These are phyloP conservation scores for Gephyroberyx darwinii DNA, from an alignment of 2,797 vertebrate genomes.

Conservation along the genomic window DNA sequence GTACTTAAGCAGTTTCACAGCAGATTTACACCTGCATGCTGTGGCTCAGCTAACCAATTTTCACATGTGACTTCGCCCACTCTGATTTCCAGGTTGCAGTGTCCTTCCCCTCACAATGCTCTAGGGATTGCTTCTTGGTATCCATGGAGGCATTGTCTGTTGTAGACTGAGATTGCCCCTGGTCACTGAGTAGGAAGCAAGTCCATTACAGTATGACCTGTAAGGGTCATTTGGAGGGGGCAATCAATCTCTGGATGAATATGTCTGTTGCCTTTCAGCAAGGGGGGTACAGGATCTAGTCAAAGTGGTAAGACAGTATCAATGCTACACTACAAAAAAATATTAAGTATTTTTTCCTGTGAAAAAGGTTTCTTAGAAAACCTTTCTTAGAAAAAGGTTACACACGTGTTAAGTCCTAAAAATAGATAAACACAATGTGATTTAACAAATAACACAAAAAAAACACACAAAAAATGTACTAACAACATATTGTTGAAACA, in stretches of 20 bases:
- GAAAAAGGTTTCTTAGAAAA: too few species aligned
- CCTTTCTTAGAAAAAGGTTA: too few species aligned
- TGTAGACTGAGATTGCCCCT: constrained; percentile 65
- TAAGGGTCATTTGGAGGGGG: constrained; percentile 67
- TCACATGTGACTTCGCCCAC: constrained; percentile 54
- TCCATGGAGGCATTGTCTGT: constrained; percentile 55
- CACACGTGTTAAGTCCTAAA: too few species aligned
- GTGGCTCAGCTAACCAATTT: constrained; percentile 52
- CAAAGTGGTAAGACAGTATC: constrained; percentile 26
- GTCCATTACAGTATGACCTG: constrained; percentile 75
- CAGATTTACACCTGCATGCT: too few species aligned
- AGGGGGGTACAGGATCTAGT: constrained; percentile 32
- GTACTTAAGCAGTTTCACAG: constrained; percentile 7
- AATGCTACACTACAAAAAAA: neutral
- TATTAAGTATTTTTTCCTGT: neutral
- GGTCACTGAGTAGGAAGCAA: constrained; percentile 74
- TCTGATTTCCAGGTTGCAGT: constrained; percentile 57
- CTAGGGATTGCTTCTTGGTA: constrained; percentile 41
- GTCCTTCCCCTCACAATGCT: constrained; percentile 45
- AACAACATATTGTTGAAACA: too few species aligned
- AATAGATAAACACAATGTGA: too few species aligned
- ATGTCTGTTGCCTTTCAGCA: constrained; percentile 57
- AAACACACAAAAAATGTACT: too few species aligned
- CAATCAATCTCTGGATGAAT: constrained; percentile 76
- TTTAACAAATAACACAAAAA: too few species aligned